These are phyloP conservation scores for Adrianichthys oophorus DNA, from an alignment of 2,797 vertebrate species.

Conservation along the genomic window DNA sequence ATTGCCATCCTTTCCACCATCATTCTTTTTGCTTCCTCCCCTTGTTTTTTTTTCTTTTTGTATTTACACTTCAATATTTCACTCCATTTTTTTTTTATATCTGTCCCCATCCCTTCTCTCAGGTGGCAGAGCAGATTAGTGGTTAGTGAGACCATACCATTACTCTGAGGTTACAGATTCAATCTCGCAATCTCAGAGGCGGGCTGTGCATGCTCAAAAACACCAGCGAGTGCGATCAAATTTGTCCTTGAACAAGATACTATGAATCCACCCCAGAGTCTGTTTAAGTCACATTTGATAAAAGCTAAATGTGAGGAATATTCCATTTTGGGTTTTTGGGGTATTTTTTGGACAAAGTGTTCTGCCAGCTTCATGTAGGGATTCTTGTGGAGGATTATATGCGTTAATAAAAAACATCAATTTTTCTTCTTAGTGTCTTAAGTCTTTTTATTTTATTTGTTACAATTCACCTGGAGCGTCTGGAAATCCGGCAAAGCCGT, in stretches of 20 bases:
- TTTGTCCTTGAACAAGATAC: constrained; percentile 61
- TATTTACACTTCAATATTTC: constrained; percentile 44
- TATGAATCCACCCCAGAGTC: constrained; percentile 40
- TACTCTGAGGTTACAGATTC: constrained; percentile 69
- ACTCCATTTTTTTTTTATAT: constrained; percentile 23
- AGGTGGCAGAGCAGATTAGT: constrained; percentile 66
- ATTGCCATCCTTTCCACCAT: constrained; percentile 42
- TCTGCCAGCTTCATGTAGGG: too few species aligned
- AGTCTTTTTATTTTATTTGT: too few species aligned
- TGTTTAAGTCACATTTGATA: constrained; percentile 35
- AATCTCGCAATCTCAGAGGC: constrained; percentile 51
- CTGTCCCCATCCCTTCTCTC: constrained; percentile 42
- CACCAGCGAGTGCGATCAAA: constrained; percentile 48
- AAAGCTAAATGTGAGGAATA: constrained; percentile 36
- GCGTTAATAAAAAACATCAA: too few species aligned
- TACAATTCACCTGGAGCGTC: too few species aligned
- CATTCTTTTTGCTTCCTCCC: constrained; percentile 43
- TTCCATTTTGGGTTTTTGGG: too few species aligned
- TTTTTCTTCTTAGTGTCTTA: too few species aligned
- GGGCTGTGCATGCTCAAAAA: constrained; percentile 37
- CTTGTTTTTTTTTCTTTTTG: constrained; percentile 34
- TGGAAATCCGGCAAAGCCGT: too few species aligned
- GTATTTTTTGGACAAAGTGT: neutral
- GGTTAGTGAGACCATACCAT: constrained; percentile 68
- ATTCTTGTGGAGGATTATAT: too few species aligned